These are phyloP conservation scores for Dasyurus viverrinus DNA, from an alignment of 2,113 vertebrate species.

Conservation along the genomic window DNA sequence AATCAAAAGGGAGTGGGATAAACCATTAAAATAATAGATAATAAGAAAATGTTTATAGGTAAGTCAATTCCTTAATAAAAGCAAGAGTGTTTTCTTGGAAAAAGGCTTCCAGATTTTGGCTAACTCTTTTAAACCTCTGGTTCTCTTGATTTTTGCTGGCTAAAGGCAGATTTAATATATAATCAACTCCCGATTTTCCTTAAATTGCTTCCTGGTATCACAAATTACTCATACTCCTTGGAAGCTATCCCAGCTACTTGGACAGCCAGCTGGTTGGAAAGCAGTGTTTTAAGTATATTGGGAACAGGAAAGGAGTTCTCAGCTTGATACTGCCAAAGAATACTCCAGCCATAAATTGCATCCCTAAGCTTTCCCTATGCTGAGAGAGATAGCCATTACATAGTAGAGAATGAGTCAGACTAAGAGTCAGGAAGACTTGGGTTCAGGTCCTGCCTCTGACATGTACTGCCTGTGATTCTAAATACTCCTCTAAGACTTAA, in stretches of 20 bases:
- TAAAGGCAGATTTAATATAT: constrained; percentile 33
- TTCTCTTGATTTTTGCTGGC: not conserved
- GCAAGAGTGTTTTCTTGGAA: not conserved
- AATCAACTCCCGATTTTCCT: constrained; percentile 12
- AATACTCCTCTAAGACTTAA: not conserved
- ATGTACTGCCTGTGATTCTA: not conserved
- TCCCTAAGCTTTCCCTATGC: constrained; percentile 28
- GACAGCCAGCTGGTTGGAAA: constrained; percentile 25
- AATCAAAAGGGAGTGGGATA: not conserved
- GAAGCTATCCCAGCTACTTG: constrained; percentile 13
- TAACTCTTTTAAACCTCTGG: not conserved
- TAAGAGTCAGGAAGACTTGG: not conserved
- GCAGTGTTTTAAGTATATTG: not conserved
- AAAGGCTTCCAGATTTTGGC: not conserved
- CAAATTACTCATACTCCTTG: constrained; percentile 6
- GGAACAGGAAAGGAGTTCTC: constrained; percentile 12
- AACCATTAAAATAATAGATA: not conserved
- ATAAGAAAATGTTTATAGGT: not conserved
- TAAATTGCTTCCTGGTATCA: constrained; percentile 36
- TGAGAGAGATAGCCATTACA: not conserved
- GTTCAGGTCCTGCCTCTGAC: not conserved
- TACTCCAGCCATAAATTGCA: constrained; percentile 9
- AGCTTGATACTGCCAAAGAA: not conserved
- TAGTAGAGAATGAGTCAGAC: not conserved
- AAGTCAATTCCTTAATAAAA: not conserved